Evolutionary conservation across 2,113 vertebrate species (phyloP).

Genomic region (Fregata magnificens): DNA sequence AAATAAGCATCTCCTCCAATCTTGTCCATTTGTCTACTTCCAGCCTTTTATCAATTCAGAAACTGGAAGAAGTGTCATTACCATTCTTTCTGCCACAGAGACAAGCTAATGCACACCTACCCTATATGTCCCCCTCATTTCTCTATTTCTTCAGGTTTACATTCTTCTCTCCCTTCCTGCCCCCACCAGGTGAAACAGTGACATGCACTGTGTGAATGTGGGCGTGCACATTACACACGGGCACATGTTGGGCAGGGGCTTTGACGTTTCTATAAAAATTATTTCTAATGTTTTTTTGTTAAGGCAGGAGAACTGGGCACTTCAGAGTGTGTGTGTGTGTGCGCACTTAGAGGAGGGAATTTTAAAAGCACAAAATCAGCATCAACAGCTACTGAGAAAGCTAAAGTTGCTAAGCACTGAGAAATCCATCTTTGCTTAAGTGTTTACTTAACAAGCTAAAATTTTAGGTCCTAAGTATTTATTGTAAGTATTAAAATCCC

Average conservation of each 20-base stretch:
- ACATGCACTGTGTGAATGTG: neutral
- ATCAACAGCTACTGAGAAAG: neutral
- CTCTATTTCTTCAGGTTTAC: neutral
- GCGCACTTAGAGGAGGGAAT: neutral
- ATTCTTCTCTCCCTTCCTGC: neutral
- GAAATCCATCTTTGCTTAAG: neutral
- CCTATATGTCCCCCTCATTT: neutral
- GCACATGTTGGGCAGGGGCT: neutral
- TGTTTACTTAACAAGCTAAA: neutral
- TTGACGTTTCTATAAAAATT: neutral
- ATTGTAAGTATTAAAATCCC: neutral
- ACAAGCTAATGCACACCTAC: neutral
- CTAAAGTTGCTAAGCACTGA: neutral
- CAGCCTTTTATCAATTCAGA: neutral
- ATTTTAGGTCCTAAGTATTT: neutral
- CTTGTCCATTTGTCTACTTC: neutral
- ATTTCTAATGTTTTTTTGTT: neutral
- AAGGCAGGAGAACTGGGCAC: neutral
- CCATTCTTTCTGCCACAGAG: neutral
- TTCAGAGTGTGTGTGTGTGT: neutral
- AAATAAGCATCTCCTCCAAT: neutral
- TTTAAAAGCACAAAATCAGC: neutral
- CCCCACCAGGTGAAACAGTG: neutral
- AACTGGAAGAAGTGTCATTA: neutral
- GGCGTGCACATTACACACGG: neutral